Percentiles rank a stretch among this genome's conserved stretches.
Evolutionary conservation across 2,888 invertebrate species (phyloP).

Genomic region (Notocelia uddmanniana): DNA sequence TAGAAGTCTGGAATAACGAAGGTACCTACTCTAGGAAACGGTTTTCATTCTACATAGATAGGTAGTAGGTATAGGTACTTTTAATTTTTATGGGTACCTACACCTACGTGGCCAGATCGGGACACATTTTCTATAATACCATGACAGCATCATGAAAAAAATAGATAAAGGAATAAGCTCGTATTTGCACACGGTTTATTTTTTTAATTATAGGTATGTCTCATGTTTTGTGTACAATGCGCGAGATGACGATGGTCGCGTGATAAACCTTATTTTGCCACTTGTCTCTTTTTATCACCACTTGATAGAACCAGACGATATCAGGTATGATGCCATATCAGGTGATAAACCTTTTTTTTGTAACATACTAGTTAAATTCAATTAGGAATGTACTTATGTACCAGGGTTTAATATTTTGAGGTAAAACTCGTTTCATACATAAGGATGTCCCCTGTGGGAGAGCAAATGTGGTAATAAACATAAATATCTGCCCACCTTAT

Average conservation of each 20-base stretch:
- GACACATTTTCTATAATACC: neutral
- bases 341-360: neutral
- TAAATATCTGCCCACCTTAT: too few relatives aligned
- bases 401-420: neutral
- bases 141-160: too few relatives aligned
- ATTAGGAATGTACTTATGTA: too few relatives aligned
- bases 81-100: neutral
- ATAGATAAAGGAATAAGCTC: neutral
- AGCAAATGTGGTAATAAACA: too few relatives aligned
- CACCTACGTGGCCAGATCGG: neutral
- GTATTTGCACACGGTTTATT: neutral
- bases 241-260: neutral
- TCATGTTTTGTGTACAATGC: too few relatives aligned
- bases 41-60: neutral
- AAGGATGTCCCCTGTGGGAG: neutral
- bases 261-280: neutral
- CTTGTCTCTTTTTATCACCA: neutral
- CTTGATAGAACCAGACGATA: neutral
- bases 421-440: neutral
- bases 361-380: too few relatives aligned
- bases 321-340: too few relatives aligned
- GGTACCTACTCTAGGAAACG: neutral
- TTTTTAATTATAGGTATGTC: too few relatives aligned
- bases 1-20: too few relatives aligned
- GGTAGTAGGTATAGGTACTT: too few relatives aligned